phyloP scores from a whole-genome alignment of 37 sponge, comb jelly and placozoan species.

The Mnemiopsis leidyi region DNA sequence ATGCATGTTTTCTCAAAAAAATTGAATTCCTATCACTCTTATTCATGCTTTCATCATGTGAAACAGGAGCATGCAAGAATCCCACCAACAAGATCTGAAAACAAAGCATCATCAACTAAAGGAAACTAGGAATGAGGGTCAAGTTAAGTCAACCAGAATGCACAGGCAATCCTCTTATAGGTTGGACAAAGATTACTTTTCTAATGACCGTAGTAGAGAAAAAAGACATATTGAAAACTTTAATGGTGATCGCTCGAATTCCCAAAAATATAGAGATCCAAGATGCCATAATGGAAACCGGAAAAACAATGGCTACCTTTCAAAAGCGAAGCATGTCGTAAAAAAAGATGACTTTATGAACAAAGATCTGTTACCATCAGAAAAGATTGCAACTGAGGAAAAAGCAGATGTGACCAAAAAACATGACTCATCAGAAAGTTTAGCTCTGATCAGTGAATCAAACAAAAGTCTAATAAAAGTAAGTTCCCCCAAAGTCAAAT shows the following conservation, averaged over 20 bases:
- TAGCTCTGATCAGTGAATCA: background rate
- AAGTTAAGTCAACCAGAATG: background rate
- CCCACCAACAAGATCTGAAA: background rate
- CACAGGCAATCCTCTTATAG: background rate
- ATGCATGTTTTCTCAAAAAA: no score
- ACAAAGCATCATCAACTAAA: no score
- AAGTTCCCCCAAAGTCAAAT: background rate
- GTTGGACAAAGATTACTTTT: background rate
- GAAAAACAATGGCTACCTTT: background rate
- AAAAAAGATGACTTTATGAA: background rate
- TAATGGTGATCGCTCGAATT: background rate
- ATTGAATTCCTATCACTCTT: no score
- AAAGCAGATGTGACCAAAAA: background rate
- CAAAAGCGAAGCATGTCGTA: background rate
- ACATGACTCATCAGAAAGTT: background rate
- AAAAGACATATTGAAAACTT: background rate
- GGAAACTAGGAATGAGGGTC: background rate
- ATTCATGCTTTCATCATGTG: no score
- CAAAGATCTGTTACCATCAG: background rate
- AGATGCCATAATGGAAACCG: background rate
- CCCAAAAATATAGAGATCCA: background rate
- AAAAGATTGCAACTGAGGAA: background rate
- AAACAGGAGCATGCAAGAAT: background rate
- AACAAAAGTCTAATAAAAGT: background rate
- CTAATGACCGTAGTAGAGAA: background rate